phyloP scores from a whole-genome alignment of 1,140 invertebrate species.

The Melanaphis sacchari region DNA sequence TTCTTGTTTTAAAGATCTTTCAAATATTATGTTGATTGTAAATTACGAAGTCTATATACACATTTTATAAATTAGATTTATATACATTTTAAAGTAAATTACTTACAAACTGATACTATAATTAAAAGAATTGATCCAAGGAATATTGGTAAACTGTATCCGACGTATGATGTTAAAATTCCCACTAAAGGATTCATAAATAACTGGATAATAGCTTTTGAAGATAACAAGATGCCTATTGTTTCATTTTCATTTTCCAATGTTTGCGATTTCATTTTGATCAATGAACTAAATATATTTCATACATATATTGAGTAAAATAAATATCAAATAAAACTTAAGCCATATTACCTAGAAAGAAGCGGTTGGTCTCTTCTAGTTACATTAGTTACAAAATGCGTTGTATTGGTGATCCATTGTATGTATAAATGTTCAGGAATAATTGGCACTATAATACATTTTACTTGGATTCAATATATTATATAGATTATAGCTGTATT shows the following conservation, averaged over 20 bases:
- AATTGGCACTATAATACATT: constrained; percentile 10
- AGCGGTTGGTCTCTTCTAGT: not conserved
- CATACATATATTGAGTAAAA: not conserved
- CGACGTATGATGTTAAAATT: constrained; percentile 72
- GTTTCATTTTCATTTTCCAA: constrained; percentile 67
- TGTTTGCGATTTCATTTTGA: constrained; percentile 55
- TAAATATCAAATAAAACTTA: not conserved
- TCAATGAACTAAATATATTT: constrained; percentile 34
- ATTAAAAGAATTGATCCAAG: constrained; percentile 82
- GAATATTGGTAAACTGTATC: constrained; percentile 83
- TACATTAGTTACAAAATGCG: not conserved
- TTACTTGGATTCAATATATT: not conserved
- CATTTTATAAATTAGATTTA: not conserved
- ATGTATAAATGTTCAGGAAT: constrained; percentile 47
- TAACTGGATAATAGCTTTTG: constrained; percentile 87
- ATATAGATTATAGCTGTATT: not conserved
- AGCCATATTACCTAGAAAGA: not conserved
- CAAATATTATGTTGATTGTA: not conserved
- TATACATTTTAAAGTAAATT: not conserved
- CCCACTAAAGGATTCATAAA: constrained; percentile 84
- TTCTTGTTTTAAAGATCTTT: not conserved
- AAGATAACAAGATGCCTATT: constrained; percentile 82
- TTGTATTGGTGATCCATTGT: constrained; percentile 29
- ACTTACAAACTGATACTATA: constrained; percentile 80
- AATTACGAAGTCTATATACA: not conserved